phyloP scores from a whole-genome alignment of 2,888 invertebrate genomes.

The Elaeidobius kamerunicus region DNA sequence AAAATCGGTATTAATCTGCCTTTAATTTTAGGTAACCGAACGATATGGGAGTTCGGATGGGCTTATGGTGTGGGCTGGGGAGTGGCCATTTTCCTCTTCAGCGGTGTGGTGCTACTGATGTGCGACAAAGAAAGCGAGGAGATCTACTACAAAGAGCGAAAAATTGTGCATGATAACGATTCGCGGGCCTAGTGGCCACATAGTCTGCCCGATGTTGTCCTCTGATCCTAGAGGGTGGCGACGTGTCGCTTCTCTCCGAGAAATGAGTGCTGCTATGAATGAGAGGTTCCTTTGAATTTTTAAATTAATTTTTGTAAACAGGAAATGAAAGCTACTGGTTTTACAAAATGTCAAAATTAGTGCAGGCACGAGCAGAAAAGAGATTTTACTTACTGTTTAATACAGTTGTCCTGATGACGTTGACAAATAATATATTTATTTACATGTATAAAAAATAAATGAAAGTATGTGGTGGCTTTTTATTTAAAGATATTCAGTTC shows the following conservation, averaged over 20 bases:
- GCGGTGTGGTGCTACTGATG: slow-evolving; percentile 87
- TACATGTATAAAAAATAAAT: too few species aligned
- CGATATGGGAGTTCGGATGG: slow-evolving; percentile 97
- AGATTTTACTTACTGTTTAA: too few species aligned
- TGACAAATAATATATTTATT: too few species aligned
- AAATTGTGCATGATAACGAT: slow-evolving; percentile 69
- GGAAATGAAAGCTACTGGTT: too few species aligned
- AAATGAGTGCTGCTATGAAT: slow-evolving; percentile 35
- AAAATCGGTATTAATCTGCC: too few species aligned
- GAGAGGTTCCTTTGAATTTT: slow-evolving; percentile 34
- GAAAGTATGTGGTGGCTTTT: too few species aligned
- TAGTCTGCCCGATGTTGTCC: slow-evolving; percentile 68
- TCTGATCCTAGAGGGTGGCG: slow-evolving; percentile 50
- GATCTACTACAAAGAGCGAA: slow-evolving; percentile 96
- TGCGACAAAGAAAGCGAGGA: slow-evolving; percentile 99
- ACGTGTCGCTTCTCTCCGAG: slow-evolving; percentile 45
- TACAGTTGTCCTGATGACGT: too few species aligned
- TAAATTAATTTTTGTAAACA: background rate
- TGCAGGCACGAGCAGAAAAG: too few species aligned
- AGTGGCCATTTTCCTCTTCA: slow-evolving; percentile 92
- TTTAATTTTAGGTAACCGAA: slow-evolving; percentile 68
- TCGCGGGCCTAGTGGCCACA: slow-evolving; percentile 64
- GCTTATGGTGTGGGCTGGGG: slow-evolving; percentile 99
- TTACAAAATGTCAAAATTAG: too few species aligned
- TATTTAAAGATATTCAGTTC: too few species aligned